Evolutionary conservation across 2,113 vertebrate species (phyloP).

Genomic region (Egretta garzetta): DNA sequence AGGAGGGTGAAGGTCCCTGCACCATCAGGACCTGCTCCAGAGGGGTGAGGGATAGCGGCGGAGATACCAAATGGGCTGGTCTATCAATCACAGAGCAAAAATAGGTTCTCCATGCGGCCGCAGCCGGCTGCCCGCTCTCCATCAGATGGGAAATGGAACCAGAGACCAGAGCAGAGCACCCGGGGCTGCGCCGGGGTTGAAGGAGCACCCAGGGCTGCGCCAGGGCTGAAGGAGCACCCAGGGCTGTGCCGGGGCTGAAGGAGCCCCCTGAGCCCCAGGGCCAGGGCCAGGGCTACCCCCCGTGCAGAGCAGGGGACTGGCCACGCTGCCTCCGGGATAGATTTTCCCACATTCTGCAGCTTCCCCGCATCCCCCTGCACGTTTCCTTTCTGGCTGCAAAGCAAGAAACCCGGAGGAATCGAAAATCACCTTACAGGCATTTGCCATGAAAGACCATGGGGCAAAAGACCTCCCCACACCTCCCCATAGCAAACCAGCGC

Average conservation of each 20-base stretch:
- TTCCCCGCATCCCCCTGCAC: fast-evolving
- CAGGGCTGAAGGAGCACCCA: neutral
- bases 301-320: neutral
- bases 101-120: too few species aligned
- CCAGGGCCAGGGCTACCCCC: neutral
- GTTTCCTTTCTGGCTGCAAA: neutral
- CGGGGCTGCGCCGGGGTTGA: too few species aligned
- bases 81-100: neutral
- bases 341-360: neutral
- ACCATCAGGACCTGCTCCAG: neutral
- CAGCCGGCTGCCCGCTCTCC: neutral
- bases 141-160: fast-evolving
- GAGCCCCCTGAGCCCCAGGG: fast-evolving
- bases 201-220: neutral
- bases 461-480: neutral
- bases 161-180: neutral
- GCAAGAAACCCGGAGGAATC: neutral
- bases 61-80: neutral
- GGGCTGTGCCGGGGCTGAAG: neutral
- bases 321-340: neutral
- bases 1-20: neutral
- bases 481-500: neutral
- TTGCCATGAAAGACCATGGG: fast-evolving
- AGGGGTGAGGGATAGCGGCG: neutral
- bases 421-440: neutral